Evolutionary conservation across 2,888 invertebrate genomes (phyloP).

Genomic region (Caenorhabditis becei): DNA sequence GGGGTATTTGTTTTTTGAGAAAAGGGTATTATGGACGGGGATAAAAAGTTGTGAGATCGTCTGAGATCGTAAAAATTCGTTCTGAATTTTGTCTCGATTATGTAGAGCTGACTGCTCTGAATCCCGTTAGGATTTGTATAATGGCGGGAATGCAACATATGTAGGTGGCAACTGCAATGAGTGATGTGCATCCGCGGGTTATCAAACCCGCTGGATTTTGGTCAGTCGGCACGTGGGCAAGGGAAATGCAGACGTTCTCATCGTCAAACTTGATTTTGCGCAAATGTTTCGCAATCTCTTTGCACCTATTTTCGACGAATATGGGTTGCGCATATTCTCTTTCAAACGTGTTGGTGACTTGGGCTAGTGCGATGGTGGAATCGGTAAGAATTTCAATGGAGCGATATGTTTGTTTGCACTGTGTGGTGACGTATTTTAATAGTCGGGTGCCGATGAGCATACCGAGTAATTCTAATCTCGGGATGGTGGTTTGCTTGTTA

Average conservation of each 20-base stretch:
- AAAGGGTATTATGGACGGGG: too few species aligned
- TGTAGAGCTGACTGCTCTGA: too few species aligned
- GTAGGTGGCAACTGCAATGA: background rate
- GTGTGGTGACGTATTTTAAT: background rate
- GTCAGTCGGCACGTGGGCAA: constrained; percentile 17
- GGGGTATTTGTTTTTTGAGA: too few species aligned
- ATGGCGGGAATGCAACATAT: background rate
- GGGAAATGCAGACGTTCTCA: background rate
- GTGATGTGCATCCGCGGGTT: constrained; percentile 14
- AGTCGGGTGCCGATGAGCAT: constrained; percentile 5
- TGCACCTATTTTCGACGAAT: constrained; percentile 26
- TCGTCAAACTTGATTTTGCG: background rate
- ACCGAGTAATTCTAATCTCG: constrained; percentile 30
- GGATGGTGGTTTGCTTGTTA: constrained; percentile 10
- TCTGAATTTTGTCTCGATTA: too few species aligned
- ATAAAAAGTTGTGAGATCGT: too few species aligned
- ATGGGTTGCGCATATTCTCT: background rate
- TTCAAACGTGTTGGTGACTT: background rate
- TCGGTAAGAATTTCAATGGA: constrained; percentile 12
- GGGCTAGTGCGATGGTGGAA: constrained; percentile 9
- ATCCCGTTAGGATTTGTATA: too few species aligned
- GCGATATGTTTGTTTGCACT: background rate
- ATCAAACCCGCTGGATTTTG: constrained; percentile 31
- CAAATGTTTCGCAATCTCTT: constrained; percentile 3
- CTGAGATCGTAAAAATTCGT: too few species aligned